A percentile compares a stretch with the other conserved stretches of the same genome.
Evolutionary conservation across 1,140 invertebrate species (phyloP).

Genomic region (Wiebesia pumilae): DNA sequence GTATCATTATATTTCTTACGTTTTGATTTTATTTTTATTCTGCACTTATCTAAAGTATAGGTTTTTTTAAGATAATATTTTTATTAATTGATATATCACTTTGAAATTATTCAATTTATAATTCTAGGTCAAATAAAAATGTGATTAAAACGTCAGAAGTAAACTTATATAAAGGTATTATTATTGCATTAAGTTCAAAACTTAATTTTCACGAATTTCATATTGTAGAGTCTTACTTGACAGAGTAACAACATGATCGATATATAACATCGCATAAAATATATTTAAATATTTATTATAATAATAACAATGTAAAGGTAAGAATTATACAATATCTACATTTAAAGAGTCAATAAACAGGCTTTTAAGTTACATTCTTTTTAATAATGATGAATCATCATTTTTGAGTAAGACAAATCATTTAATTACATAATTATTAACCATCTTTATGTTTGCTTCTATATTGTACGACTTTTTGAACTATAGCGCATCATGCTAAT

Average conservation of each 20-base stretch:
- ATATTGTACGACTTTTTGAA: no score
- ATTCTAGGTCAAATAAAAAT: neutral
- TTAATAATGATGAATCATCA: neutral
- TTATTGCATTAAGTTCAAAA: neutral
- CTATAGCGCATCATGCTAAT: no score
- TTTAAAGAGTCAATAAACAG: no score
- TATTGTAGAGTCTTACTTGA: neutral
- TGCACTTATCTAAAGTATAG: neutral
- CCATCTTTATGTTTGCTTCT: no score
- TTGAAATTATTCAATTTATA: neutral
- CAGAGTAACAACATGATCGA: neutral
- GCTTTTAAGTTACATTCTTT: neutral
- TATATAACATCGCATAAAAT: neutral
- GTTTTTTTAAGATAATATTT: neutral
- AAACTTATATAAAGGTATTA: neutral
- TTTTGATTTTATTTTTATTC: neutral
- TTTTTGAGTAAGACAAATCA: neutral
- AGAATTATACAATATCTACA: neutral
- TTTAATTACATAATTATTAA: neutral
- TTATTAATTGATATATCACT: neutral
- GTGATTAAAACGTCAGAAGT: neutral
- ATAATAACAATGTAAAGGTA: neutral
- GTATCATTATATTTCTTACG: no score
- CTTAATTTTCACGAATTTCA: neutral
- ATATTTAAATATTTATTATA: neutral